phyloP scores from a whole-genome alignment of 2,888 invertebrate genomes.

The Leptopterna dolabrata region DNA sequence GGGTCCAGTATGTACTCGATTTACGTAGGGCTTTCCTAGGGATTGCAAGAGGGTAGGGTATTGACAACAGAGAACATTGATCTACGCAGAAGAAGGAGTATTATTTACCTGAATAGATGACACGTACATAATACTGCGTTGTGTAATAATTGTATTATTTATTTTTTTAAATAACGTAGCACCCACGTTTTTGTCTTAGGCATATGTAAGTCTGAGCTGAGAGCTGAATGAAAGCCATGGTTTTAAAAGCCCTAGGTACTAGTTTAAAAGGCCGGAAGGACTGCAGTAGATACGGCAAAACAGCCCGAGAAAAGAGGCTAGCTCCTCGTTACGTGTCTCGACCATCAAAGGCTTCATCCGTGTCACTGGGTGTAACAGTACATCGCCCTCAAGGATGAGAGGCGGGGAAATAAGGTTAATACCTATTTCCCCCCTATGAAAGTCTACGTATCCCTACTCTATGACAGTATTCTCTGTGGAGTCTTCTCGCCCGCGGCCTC shows the following conservation, averaged over 20 bases:
- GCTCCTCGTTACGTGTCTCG: background rate
- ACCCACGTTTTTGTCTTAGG: no score
- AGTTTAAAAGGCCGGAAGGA: background rate
- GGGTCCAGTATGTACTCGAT: no score
- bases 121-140: no score
- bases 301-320: background rate
- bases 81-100: no score
- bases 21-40: no score
- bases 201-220: background rate
- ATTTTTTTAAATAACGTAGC: no score
- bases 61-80: no score
- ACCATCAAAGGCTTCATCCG: slow-evolving; percentile 28
- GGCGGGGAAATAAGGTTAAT: background rate
- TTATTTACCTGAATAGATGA: no score
- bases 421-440: background rate
- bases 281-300: background rate
- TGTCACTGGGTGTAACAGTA: slow-evolving; percentile 38
- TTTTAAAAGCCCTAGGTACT: background rate
- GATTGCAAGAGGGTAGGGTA: no score
- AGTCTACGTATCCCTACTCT: background rate
- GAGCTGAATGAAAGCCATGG: background rate
- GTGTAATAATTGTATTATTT: no score
- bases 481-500: background rate
- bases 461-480: background rate
- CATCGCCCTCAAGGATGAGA: background rate